A percentile compares a stretch with the other conserved stretches of the same genome.
phyloP scores from a whole-genome alignment of 2,113 vertebrate genomes.

The Origma solitaria region DNA sequence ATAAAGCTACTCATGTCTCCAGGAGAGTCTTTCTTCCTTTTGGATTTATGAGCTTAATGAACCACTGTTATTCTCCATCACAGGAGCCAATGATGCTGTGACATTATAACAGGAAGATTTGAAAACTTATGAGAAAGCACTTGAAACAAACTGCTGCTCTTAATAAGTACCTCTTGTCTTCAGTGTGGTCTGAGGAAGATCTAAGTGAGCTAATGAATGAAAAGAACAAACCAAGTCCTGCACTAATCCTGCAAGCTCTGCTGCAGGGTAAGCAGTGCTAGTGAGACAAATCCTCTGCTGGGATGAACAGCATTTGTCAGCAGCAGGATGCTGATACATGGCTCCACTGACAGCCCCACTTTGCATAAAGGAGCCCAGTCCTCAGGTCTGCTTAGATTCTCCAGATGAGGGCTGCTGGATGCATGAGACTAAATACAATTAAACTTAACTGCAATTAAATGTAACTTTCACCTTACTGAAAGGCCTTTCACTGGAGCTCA shows the following conservation, averaged over 20 bases:
- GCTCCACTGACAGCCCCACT: background rate
- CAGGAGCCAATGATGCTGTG: constrained; percentile 9
- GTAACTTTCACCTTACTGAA: background rate
- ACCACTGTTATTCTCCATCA: constrained; percentile 31
- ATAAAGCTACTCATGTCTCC: constrained; percentile 48
- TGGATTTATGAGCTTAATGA: constrained; percentile 63
- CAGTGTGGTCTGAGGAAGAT: constrained; percentile 42
- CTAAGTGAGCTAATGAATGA: constrained; percentile 3
- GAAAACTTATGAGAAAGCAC: constrained; percentile 39
- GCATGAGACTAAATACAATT: background rate
- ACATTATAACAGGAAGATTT: constrained; percentile 28
- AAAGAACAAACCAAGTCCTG: background rate
- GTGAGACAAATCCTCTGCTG: constrained; percentile 1
- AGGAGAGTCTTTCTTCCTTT: constrained; percentile 40
- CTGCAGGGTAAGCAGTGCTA: background rate
- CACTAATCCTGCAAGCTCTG: background rate
- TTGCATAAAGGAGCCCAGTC: background rate
- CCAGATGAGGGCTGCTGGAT: background rate
- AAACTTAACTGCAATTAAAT: background rate
- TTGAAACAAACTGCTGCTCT: constrained; percentile 43
- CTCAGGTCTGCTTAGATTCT: background rate
- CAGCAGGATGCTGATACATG: background rate
- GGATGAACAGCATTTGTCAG: background rate
- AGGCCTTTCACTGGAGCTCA: background rate
- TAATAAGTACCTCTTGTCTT: constrained; percentile 33